phyloP scores from a whole-genome alignment of 1,140 invertebrate genomes.

The Brachionus rotundiformis region DNA sequence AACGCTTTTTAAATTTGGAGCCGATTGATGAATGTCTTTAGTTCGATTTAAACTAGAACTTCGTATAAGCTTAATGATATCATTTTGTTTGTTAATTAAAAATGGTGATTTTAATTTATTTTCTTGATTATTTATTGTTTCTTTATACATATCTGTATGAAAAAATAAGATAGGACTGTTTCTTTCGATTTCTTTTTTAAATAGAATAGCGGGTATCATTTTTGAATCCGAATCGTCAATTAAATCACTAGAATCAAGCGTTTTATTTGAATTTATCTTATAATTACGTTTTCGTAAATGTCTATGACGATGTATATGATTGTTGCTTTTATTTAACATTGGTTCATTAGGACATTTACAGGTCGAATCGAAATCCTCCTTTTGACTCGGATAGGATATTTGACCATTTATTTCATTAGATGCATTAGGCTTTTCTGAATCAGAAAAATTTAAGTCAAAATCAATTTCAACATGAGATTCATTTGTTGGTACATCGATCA shows the following conservation, averaged over 20 bases:
- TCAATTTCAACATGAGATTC: slow-evolving; percentile 16
- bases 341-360: background rate
- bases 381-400: too few species aligned
- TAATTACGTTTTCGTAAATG: background rate
- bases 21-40: background rate
- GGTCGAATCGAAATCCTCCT: background rate
- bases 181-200: background rate
- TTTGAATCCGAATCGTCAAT: slow-evolving; percentile 6
- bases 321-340: background rate
- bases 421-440: background rate
- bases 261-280: background rate
- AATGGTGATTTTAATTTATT: background rate
- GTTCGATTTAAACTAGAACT: background rate
- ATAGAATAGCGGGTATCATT: background rate
- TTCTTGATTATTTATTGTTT: too few species aligned
- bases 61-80: background rate
- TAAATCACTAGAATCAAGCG: background rate
- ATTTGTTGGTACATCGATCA: background rate
- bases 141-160: background rate
- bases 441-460: background rate
- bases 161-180: background rate
- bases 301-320: slow-evolving; percentile 28
- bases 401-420: too few species aligned
- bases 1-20: background rate
- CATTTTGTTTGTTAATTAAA: background rate